Percentiles rank a stretch among this genome's conserved stretches.
These are phyloP conservation scores for Gryon sp. DNA, from an alignment of 1,140 invertebrate genomes.

Conservation along the genomic window DNA sequence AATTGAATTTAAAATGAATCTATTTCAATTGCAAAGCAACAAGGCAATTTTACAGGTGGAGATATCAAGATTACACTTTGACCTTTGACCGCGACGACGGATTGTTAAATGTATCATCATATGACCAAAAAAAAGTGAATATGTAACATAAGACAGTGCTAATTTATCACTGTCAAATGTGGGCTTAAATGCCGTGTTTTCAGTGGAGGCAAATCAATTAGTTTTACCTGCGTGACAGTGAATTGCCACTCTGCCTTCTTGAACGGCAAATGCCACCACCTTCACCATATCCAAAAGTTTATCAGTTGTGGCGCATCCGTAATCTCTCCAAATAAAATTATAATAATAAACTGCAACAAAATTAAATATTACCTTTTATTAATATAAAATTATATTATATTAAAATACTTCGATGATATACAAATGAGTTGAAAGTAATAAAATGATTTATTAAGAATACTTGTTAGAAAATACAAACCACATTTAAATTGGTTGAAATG, in stretches of 20 bases:
- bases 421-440: too few species aligned
- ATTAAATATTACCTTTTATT: too few species aligned
- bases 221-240: constrained; percentile 93
- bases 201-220: constrained; percentile 47
- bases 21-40: neutral
- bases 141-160: constrained; percentile 10
- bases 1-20: neutral
- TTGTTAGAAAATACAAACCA: too few species aligned
- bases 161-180: constrained; percentile 18
- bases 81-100: neutral
- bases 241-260: constrained; percentile 91
- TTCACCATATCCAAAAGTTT: constrained; percentile 92
- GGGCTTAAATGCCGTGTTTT: constrained; percentile 35
- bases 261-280: constrained; percentile 90
- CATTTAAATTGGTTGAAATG: too few species aligned
- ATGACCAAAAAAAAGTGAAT: neutral
- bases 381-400: too few species aligned
- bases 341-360: constrained; percentile 87
- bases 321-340: constrained; percentile 93
- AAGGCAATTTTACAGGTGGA: neutral
- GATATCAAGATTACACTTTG: neutral
- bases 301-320: constrained; percentile 87
- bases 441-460: too few species aligned
- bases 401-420: constrained; percentile 13
- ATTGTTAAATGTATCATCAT: neutral